Base-by-base conservation (phyloP, 2,113 vertebrate genomes). In the Brienomyrus longianalis region DNA sequence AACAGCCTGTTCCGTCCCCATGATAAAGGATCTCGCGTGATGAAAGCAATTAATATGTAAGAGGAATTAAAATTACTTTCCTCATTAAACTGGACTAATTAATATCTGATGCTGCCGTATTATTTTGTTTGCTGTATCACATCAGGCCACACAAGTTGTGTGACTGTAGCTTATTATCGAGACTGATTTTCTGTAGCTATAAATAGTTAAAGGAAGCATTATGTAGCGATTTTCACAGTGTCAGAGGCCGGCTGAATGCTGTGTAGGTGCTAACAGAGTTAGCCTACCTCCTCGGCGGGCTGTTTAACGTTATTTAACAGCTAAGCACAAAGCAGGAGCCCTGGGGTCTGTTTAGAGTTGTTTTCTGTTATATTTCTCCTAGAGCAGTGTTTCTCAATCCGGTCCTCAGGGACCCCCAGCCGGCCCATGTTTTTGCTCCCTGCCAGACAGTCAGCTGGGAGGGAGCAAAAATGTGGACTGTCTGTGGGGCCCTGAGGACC, bases 171-270 rank as follows among this genome's bases (percentile, higher is more conserved):
- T 70, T 31, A 70, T 70, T 31, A 70, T 70, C 0, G 17, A 1
- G 35, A 80, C 74, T 43, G 74, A 39, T 19, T 17, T 39, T 43
- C 31, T 80, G 39, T 43, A 39, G 15, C 74, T 23, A 84, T 45
- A 84, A 84, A 84, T 23, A 84, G 39, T 84, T 84, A 84, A 84
- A 48, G 83, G 83, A 84, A 84, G 83, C 83, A 21, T n/a, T 84
- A 84, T 84, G 83, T 84, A 84, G 83, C 83, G 39, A 48, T 17
- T 43, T 80, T 47, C 23, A 84, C 43, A n/a, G 39, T 84, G 17
- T 47, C 45, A 84, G 80, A 43, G 39, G 83, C 83, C 19, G 83
- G 83, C 21, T n/a, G 45, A 84, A 84, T 84, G 83, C 83, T 84
- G 45, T 84, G 45, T 48, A 45, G 8, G 83, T 39, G 27, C 23